phyloP scores from a whole-genome alignment of 2,113 vertebrate genomes.

The Machaerirhynchus nigripectus region DNA sequence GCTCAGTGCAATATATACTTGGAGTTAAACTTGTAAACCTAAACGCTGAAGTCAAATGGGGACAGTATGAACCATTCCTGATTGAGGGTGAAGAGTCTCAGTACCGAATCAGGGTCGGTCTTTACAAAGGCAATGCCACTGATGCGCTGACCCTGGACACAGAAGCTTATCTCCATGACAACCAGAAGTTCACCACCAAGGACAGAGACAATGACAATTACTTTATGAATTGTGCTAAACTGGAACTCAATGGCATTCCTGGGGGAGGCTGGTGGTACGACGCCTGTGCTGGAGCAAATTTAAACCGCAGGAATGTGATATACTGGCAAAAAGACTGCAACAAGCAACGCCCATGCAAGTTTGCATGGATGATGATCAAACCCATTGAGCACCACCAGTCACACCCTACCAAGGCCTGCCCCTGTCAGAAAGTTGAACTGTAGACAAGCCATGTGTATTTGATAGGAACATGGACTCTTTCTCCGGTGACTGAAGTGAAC shows the following conservation, averaged over 20 bases:
- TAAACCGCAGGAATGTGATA: slow-evolving; percentile 82
- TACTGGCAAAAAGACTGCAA: slow-evolving; percentile 86
- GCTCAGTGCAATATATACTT: slow-evolving; percentile 71
- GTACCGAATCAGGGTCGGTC: slow-evolving; percentile 80
- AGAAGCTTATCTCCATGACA: slow-evolving; percentile 88
- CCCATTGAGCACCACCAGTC: slow-evolving; percentile 50
- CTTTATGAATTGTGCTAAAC: slow-evolving; percentile 81
- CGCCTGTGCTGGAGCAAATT: slow-evolving; percentile 80
- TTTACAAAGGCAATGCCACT: slow-evolving; percentile 78
- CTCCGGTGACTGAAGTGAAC: not conserved
- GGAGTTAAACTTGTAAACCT: slow-evolving; percentile 81
- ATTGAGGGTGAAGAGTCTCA: slow-evolving; percentile 80
- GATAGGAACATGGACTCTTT: not conserved
- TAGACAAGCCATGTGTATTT: slow-evolving; percentile 22
- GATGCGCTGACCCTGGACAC: slow-evolving; percentile 84
- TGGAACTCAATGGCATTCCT: slow-evolving; percentile 78
- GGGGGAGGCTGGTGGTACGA: slow-evolving; percentile 86
- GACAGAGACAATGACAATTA: slow-evolving; percentile 86
- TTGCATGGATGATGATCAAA: slow-evolving; percentile 85
- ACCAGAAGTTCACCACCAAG: slow-evolving; percentile 85
- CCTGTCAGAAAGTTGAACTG: slow-evolving; percentile 78
- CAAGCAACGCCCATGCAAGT: slow-evolving; percentile 78
- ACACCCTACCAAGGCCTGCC: slow-evolving; percentile 39
- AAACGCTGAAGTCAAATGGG: slow-evolving; percentile 74
- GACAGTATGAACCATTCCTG: slow-evolving; percentile 78